Evolutionary conservation across 2,113 vertebrate species (phyloP), one percentile per base, ranked within the genome.

Genomic region (Rafetus swinhoei): DNA sequence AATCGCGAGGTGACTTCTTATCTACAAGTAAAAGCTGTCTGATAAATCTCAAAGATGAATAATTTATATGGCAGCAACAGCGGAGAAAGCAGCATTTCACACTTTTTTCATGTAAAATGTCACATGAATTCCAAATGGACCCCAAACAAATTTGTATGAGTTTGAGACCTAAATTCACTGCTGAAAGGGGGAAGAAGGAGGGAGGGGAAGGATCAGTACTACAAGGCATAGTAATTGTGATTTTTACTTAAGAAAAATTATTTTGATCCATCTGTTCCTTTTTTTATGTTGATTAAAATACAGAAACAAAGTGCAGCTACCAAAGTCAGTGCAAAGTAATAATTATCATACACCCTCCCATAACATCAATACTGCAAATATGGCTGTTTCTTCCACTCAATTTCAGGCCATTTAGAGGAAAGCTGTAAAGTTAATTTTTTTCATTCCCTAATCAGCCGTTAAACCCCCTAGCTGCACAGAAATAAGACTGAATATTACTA

Each of bases 41-140:
- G 95, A 97, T 97, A 97, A 97, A 98, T 95, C 94, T 96, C 80
- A 95, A 87, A 96, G 76, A 97, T 98, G 98, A 98, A 98, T 98
- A 97, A 98, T 98, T 97, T 97, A 98, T 98, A 96, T 92, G 82
- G 82, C 81, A 84, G 89, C 77, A 94, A 79, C 91, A 95, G n/a
- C n/a, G 16, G 90, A 94, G 90, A 96, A 97, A 98, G 96, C 96
- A 97, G 94, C 95, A 96, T 97, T 98, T 98, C 96, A 97, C 96
- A 97, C 91, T 85, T 93, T 94, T 97, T 96, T 97, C 96, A 92
- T 97, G 91, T 95, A 97, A 97, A 98, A 98, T 98, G 96, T 97
- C 93, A 82, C 57, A 96, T 95, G 97, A 98, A 98, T 98, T 97
- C 97, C 90, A 97, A 98, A 96, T 52, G 86, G 96, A 92, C 95